Evolutionary conservation across 2,113 vertebrate species (phyloP), one percentile per base, ranked within the genome.

Genomic region (Poeciliopsis turrubarensis): DNA sequence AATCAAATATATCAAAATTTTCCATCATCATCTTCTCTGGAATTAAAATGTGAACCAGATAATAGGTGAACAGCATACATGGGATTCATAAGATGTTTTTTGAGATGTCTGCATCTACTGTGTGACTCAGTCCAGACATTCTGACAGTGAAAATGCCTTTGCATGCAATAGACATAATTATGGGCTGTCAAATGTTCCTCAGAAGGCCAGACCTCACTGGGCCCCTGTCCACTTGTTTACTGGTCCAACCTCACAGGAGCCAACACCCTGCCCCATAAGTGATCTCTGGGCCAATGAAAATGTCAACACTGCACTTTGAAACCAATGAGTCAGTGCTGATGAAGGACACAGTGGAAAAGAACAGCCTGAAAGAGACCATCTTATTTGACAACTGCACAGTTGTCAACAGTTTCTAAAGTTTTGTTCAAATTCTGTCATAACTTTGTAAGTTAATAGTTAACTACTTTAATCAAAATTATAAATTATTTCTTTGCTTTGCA

Each of bases 241-340:
- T 62, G 60, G 78, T 70, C 75, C 77, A 68, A 44, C 80, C 78
- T 84, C 73, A 74, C 9, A 76, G 75, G 84, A 78, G 86, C 74
- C 83, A 83, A 81, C 87, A 69, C 85, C 80, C 83, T 70, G 83
- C 76, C 89, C 89, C 87, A 81, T n/a, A 84, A 84, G 88, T 80
- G 87, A 82, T 83, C 82, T 87, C 11, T 47, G 79, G 73, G 79
- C 86, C 89, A 85, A 75, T 82, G 81, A 78, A 83, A 87, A 90
- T 89, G 91, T 89, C 89, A 90, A 64, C 85, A 73, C 67, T 75
- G 90, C 60, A 83, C 71, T 61, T 69, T 77, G 78, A 89, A 83
- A 88, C 67, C 88, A 83, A 65, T 87, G 86, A 90, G 78, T 92
- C 86, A 84, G 84, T 73, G 85, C 86, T 91, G 82, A 90, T 78